Evolutionary conservation across 2,113 vertebrate species (phyloP).

Genomic region (Cnemophilus loriae): DNA sequence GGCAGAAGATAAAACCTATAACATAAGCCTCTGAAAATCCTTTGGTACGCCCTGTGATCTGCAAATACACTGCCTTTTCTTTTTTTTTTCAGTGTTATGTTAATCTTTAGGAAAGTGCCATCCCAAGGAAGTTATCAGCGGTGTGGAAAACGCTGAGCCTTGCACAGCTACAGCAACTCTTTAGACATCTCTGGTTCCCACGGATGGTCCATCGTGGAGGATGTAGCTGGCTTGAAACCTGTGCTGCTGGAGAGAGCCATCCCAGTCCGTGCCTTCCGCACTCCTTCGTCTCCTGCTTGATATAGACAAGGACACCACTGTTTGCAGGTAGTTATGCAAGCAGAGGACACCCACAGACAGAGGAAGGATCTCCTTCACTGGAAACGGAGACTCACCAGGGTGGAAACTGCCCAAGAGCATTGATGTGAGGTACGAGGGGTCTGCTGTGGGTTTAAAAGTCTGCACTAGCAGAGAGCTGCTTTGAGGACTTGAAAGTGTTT

Average conservation of each 20-base stretch:
- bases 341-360: not conserved
- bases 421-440: not conserved
- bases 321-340: not conserved
- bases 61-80: not conserved
- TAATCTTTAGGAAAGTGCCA: not conserved
- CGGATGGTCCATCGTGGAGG: accelerated
- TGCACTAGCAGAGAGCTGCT: not conserved
- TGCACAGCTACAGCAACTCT: not conserved
- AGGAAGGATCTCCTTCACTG: not conserved
- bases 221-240: not conserved
- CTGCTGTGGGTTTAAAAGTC: not conserved
- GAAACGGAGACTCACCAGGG: not conserved
- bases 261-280: not conserved
- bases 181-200: not conserved
- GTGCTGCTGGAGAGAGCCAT: not conserved
- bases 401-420: not conserved
- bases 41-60: not conserved
- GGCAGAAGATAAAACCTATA: not conserved
- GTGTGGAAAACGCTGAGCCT: not conserved
- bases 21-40: not conserved
- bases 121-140: not conserved
- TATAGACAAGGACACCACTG: not conserved
- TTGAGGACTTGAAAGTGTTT: not conserved
- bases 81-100: not conserved
- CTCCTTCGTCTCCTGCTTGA: accelerated